A percentile compares a stretch with the other conserved stretches of the same genome.
Evolutionary conservation across 2,113 vertebrate genomes (phyloP).

Genomic region (Melanotaenia duboulayi): DNA sequence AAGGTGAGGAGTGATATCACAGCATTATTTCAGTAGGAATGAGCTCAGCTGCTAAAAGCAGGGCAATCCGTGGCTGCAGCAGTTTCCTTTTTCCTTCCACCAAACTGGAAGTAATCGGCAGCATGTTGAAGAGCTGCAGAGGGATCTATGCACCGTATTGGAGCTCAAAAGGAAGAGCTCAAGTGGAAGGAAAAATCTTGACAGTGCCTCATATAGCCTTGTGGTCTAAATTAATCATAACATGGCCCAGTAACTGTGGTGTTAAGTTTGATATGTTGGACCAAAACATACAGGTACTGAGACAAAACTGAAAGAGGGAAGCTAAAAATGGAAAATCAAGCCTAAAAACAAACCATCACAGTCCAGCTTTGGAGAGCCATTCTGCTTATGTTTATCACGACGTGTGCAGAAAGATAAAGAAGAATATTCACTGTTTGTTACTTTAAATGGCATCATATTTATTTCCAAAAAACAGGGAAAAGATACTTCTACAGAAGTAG

Average conservation of each 20-base stretch:
- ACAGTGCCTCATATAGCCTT: constrained; percentile 46
- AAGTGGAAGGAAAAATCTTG: constrained; percentile 39
- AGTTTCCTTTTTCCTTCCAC: constrained; percentile 27
- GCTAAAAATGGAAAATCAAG: neutral
- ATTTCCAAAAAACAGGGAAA: neutral
- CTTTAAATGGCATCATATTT: neutral
- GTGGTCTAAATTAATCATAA: constrained; percentile 61
- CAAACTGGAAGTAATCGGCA: constrained; percentile 58
- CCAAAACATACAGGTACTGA: neutral
- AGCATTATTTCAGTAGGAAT: constrained; percentile 58
- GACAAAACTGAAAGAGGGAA: neutral
- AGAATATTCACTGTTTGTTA: neutral
- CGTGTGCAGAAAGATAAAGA: neutral
- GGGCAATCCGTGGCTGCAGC: constrained; percentile 4
- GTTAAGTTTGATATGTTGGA: constrained; percentile 9
- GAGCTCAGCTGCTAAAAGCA: constrained; percentile 50
- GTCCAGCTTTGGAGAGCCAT: neutral
- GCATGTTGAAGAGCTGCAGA: constrained; percentile 25
- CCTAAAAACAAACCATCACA: neutral
- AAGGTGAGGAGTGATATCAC: constrained; percentile 45
- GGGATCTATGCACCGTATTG: constrained; percentile 27
- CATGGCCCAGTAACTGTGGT: constrained; percentile 6
- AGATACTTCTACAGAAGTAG: neutral
- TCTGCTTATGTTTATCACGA: neutral
- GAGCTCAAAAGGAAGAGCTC: constrained; percentile 39